phyloP scores from a whole-genome alignment of 2,888 invertebrate species.

The Eucriotettix oculatus region DNA sequence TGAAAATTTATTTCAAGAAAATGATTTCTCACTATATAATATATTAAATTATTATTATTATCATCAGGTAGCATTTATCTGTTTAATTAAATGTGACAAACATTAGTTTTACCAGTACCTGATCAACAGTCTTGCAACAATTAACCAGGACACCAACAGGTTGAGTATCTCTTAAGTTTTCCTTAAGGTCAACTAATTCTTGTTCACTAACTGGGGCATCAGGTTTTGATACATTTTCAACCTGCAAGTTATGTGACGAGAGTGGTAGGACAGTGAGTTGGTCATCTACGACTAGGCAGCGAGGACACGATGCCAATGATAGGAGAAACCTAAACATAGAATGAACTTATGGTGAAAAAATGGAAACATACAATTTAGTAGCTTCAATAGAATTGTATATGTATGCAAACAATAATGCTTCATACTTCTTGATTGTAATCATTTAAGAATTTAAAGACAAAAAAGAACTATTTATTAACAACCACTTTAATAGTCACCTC shows the following conservation, averaged over 20 bases:
- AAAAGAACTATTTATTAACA: no score
- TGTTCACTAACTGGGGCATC: constrained; percentile 31
- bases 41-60: no score
- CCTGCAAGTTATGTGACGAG: constrained; percentile 71
- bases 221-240: constrained; percentile 42
- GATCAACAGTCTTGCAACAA: constrained; percentile 83
- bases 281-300: constrained; percentile 90
- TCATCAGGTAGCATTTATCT: no score
- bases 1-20: not conserved
- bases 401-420: no score
- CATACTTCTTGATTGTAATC: no score
- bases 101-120: constrained; percentile 27
- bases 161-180: constrained; percentile 74
- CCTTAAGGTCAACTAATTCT: constrained; percentile 59
- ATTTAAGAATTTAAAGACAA: no score
- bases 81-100: no score
- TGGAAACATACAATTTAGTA: not conserved
- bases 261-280: constrained; percentile 80
- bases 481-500: no score
- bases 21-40: not conserved
- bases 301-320: constrained; percentile 71
- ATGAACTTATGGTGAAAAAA: constrained; percentile 1
- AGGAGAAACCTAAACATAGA: constrained; percentile 48
- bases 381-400: no score
- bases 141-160: constrained; percentile 80